Evolutionary conservation across 2,797 vertebrate genomes (phyloP).

Genomic region (Thripadectes ignobilis): DNA sequence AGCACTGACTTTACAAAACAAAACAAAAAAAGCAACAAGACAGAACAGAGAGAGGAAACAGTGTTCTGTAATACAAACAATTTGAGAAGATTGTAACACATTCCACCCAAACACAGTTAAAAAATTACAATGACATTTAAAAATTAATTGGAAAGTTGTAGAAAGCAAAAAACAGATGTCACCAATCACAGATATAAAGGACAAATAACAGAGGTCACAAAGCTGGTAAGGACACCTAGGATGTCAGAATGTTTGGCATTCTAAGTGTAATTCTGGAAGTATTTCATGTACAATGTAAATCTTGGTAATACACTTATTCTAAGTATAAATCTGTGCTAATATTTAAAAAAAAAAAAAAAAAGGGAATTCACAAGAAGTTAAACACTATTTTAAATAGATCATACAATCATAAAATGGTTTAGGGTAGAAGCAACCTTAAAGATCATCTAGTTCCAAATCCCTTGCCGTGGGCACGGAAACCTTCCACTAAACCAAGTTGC

Average conservation of each 20-base stretch:
- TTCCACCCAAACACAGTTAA: neutral
- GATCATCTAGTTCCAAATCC: neutral
- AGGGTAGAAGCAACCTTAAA: neutral
- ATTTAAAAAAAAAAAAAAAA: too few species aligned
- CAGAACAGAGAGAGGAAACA: neutral
- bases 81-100: neutral
- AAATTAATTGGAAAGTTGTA: neutral
- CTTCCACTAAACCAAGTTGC: neutral
- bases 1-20: neutral
- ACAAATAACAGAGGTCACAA: neutral
- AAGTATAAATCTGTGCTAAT: neutral
- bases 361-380: neutral
- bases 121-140: neutral
- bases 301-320: neutral
- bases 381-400: neutral
- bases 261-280: neutral
- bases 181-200: neutral
- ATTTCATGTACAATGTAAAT: neutral
- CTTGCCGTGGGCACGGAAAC: neutral
- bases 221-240: neutral
- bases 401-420: neutral
- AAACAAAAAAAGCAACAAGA: fast-evolving
- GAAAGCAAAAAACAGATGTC: neutral
- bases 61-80: neutral
- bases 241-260: neutral